phyloP scores from a whole-genome alignment of 2,113 vertebrate species.

The Cololabis saira region DNA sequence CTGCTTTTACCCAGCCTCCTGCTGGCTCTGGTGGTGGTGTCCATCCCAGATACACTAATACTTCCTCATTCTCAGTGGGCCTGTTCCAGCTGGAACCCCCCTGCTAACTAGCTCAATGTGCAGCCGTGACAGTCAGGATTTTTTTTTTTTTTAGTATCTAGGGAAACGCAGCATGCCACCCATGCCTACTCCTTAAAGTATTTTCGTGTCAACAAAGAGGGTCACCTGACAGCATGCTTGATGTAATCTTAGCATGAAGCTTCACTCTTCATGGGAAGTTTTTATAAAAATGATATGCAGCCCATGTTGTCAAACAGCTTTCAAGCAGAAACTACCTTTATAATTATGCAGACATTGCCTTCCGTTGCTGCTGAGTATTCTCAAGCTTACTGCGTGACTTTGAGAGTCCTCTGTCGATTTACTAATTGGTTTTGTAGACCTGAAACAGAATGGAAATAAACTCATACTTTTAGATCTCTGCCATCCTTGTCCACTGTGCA shows the following conservation, averaged over 20 bases:
- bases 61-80: conserved; percentile 50
- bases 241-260: conserved; percentile 40
- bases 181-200: conserved; percentile 42
- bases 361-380: neutral
- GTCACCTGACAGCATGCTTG: conserved; percentile 36
- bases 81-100: conserved; percentile 34
- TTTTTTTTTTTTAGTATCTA: neutral
- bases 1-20: conserved; percentile 39
- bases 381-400: conserved; percentile 5
- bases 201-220: conserved; percentile 45
- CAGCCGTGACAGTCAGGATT: conserved; percentile 48
- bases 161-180: conserved; percentile 18
- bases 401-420: conserved; percentile 3
- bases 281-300: conserved; percentile 2
- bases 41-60: conserved; percentile 40
- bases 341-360: neutral
- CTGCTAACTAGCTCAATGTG: conserved; percentile 26
- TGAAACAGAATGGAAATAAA: conserved; percentile 35
- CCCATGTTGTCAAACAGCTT: conserved; percentile 25
- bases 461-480: conserved; percentile 8
- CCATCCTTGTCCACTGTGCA: conserved; percentile 6
- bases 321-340: conserved; percentile 13
- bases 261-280: conserved; percentile 7
- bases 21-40: conserved; percentile 32
- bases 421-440: conserved; percentile 33